Evolutionary conservation across 2,797 vertebrate genomes (phyloP).

Genomic region (Oreochromis grahami): DNA sequence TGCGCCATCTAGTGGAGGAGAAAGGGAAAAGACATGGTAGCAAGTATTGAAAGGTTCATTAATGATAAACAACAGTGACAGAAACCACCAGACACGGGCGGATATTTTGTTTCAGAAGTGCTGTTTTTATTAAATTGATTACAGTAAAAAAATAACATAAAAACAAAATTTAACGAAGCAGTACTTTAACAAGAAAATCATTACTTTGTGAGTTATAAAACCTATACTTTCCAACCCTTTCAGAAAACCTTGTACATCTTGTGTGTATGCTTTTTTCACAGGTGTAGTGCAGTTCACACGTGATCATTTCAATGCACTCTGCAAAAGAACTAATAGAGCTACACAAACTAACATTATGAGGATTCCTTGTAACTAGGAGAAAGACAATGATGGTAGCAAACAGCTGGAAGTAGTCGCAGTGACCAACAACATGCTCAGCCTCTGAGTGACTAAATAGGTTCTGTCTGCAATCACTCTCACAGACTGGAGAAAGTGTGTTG

Average conservation of each 20-base stretch:
- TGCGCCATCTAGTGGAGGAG: slow-evolving; percentile 54
- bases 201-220: not conserved
- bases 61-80: not conserved
- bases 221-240: not conserved
- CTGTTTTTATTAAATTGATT: slow-evolving; percentile 5
- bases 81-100: not conserved
- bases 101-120: not conserved
- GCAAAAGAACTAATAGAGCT: not conserved
- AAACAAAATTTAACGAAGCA: not conserved
- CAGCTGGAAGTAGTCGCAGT: not conserved
- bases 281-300: not conserved
- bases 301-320: not conserved
- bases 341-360: not conserved
- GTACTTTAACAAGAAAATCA: not conserved
- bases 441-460: not conserved
- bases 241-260: not conserved
- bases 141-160: not conserved
- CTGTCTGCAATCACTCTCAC: not conserved
- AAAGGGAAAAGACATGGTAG: not conserved
- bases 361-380: not conserved
- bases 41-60: not conserved
- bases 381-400: not conserved
- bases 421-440: not conserved
- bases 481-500: not conserved
- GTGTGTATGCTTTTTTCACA: not conserved